Base-by-base conservation (phyloP, 2,113 vertebrate species). In the Burhinus oedicnemus region DNA sequence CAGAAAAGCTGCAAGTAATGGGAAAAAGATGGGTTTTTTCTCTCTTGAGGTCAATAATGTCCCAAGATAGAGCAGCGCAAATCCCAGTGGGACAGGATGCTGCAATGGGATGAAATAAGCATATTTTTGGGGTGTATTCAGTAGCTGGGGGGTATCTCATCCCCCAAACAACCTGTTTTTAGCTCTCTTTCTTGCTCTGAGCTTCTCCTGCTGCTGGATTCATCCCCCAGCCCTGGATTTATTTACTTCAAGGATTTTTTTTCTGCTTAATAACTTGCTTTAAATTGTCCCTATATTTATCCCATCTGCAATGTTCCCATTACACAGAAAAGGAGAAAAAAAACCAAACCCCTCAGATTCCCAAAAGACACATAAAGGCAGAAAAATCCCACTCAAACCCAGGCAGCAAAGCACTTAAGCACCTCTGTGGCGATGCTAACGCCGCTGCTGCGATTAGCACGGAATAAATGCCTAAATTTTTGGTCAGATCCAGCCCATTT, bases 181-280 rank as follows among this genome's bases (percentile, higher is more conserved):
- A 15, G 7, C 32, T 16, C 38, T 21, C 1, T 30, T 42, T 6
- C 13, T 42, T 40, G 13, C 42, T 52, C 55, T 21, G 44, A 60
- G 38, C 34, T 15, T 36, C 16, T 49, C 36, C 64, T 0, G 0
- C 42, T 30, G 47, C 38, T 1, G 0, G 5, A 17, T 6, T 55
- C 57, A 32, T 38, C 52, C 44, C 21, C 23, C 16, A 47, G 40
- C 45, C 68, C 69, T 57, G 66, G 11, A 62, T 83, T 86, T 21
- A 29, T 70, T 64, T 47, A n/a, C 68, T 62, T 58, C 70, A 55
- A 64, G 70, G 75, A 36, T 10, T 90, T 58, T 15, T 92, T 62
- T 25, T 18, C 36, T 34, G 14, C 49, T 51, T 21, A 60, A 69
- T 2, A 21, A 12, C 60, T 32, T 15, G 57, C n/a, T n/a, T 27